Conservation (phyloP, 2,797 vertebrate genomes). For the Pygocentrus nattereri region DNA sequence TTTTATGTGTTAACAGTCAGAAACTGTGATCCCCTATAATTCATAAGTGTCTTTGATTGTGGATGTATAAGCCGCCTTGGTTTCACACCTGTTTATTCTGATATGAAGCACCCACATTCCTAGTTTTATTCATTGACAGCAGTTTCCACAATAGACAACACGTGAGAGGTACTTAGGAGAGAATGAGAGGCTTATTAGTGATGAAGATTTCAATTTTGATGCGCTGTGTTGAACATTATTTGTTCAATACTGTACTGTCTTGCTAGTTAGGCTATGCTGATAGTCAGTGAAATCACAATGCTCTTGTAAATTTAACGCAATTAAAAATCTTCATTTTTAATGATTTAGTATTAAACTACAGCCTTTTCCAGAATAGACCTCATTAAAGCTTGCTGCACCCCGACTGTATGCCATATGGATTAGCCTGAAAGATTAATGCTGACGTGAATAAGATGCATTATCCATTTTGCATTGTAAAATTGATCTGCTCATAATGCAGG, state of each 20-base stretch:
- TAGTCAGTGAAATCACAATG: too few species aligned
- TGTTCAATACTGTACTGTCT: too few species aligned
- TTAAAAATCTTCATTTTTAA: neutral
- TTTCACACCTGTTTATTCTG: neutral
- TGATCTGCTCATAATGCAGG: neutral
- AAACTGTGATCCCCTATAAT: too few species aligned
- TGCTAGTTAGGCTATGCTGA: too few species aligned
- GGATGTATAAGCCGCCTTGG: neutral
- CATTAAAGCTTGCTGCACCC: neutral
- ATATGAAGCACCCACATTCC: neutral
- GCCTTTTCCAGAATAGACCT: neutral
- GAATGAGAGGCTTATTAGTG: neutral
- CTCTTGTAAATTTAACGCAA: neutral
- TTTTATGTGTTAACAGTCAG: too few species aligned
- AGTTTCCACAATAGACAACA: neutral
- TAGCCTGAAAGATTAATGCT: constrained; percentile 29
- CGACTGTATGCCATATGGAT: constrained; percentile 16
- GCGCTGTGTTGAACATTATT: too few species aligned
- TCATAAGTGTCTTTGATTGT: neutral
- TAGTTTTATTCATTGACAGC: neutral
- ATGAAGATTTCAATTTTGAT: neutral
- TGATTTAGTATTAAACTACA: neutral
- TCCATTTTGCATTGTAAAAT: neutral
- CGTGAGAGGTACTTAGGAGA: neutral
- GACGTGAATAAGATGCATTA: neutral